Conservation (phyloP, 30 jellyfish, hydroid and myxozoan genomes). For the Catostylus mosaicus region DNA sequence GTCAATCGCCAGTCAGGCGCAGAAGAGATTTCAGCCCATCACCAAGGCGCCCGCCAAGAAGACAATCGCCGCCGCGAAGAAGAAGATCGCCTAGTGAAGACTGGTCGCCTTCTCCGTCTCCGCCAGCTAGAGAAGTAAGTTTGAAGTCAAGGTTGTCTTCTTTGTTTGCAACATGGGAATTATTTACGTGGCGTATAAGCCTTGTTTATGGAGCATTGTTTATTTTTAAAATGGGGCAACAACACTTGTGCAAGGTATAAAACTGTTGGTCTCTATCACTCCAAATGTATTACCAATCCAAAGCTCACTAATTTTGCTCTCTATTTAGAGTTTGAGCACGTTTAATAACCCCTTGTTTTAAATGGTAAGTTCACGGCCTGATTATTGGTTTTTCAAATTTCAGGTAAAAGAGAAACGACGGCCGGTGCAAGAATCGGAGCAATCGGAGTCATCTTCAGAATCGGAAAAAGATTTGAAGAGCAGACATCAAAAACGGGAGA, state of each 20-base stretch:
- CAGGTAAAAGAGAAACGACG: slow-evolving; percentile 32
- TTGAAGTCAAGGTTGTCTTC: too few species aligned
- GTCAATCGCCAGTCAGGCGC: slow-evolving; percentile 65
- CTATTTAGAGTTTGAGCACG: too few species aligned
- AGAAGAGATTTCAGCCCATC: slow-evolving; percentile 70
- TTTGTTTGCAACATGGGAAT: too few species aligned
- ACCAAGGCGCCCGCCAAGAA: slow-evolving; percentile 63
- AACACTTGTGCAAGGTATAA: too few species aligned
- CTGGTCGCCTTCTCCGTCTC: slow-evolving; percentile 72
- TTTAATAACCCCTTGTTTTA: too few species aligned
- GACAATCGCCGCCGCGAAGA: slow-evolving; percentile 58
- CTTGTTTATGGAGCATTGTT: too few species aligned
- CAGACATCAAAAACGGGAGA: slow-evolving; percentile 10
- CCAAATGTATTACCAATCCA: too few species aligned
- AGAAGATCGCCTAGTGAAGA: slow-evolving; percentile 71
- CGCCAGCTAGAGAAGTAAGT: slow-evolving; percentile 41
- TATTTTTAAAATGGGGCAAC: too few species aligned
- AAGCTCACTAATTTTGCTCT: too few species aligned
- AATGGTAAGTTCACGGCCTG: too few species aligned
- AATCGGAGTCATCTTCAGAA: slow-evolving; percentile 37
- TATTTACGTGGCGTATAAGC: too few species aligned
- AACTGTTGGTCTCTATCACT: too few species aligned
- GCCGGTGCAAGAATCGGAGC: slow-evolving; percentile 14
- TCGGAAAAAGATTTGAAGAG: slow-evolving; percentile 51
- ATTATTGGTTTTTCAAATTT: not conserved